These are phyloP conservation scores for Ariopsis seemanni DNA, from an alignment of 2,113 vertebrate genomes.

Conservation along the genomic window DNA sequence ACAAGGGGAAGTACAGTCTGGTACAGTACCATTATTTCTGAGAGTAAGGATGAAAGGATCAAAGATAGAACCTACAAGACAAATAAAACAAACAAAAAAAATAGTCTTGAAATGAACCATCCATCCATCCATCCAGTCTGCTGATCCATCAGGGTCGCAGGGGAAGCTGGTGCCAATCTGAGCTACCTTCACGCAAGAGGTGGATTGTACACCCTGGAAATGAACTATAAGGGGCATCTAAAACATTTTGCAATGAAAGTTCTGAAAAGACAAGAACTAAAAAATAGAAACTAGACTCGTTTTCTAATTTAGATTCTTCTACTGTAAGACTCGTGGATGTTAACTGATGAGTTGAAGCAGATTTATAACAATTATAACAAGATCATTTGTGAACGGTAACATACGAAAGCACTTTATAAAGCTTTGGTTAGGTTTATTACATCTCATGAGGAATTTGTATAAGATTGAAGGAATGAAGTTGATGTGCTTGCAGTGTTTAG, in stretches of 20 bases:
- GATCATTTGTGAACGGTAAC: background rate
- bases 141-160: too few species aligned
- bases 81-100: too few species aligned
- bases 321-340: background rate
- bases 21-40: background rate
- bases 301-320: background rate
- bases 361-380: background rate
- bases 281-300: background rate
- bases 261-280: background rate
- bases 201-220: too few species aligned
- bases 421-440: background rate
- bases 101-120: too few species aligned
- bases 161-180: too few species aligned
- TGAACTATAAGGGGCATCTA: too few species aligned
- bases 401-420: background rate
- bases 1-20: background rate
- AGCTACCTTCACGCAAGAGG: too few species aligned
- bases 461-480: background rate
- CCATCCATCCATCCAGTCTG: too few species aligned
- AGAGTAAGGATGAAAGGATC: background rate
- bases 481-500: background rate
- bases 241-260: background rate
- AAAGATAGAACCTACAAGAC: background rate
- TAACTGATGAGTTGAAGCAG: background rate
- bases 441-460: background rate